Conservation (phyloP, 1,140 invertebrate genomes). For the Coptotermes formosanus region DNA sequence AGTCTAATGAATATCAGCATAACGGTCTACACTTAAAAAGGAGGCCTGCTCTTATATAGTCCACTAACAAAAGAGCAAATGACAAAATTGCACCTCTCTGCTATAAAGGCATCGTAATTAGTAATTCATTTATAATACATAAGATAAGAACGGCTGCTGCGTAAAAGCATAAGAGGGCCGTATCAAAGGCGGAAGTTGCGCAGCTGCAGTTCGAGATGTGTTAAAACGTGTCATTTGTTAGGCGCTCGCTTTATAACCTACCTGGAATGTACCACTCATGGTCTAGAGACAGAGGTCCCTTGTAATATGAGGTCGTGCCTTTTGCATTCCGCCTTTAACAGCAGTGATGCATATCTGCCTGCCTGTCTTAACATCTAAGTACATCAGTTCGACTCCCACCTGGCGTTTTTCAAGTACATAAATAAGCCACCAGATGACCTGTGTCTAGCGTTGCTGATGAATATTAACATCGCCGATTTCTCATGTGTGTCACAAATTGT, state of each 20-base stretch:
- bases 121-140: not conserved
- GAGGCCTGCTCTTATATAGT: not conserved
- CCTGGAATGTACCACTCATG: not conserved
- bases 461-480: not conserved
- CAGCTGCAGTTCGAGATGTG: not conserved
- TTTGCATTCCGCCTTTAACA: not conserved
- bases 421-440: not conserved
- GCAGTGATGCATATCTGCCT: not conserved
- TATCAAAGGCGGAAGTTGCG: not conserved
- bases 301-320: not conserved
- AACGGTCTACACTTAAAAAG: not conserved
- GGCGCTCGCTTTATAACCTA: not conserved
- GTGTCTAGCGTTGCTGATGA: not conserved
- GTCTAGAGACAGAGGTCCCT: too few species aligned
- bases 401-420: not conserved
- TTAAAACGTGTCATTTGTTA: slow-evolving; percentile 15
- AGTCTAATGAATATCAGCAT: not conserved
- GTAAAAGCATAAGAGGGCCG: not conserved
- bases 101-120: not conserved
- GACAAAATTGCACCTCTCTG: not conserved
- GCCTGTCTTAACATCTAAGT: not conserved
- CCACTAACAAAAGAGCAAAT: not conserved
- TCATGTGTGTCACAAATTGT: not conserved
- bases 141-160: not conserved
- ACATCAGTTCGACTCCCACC: slow-evolving; percentile 1